Percentiles rank a stretch among this genome's conserved stretches.
Evolutionary conservation across 2,797 vertebrate species (phyloP).

Genomic region (Spheniscus humboldti): DNA sequence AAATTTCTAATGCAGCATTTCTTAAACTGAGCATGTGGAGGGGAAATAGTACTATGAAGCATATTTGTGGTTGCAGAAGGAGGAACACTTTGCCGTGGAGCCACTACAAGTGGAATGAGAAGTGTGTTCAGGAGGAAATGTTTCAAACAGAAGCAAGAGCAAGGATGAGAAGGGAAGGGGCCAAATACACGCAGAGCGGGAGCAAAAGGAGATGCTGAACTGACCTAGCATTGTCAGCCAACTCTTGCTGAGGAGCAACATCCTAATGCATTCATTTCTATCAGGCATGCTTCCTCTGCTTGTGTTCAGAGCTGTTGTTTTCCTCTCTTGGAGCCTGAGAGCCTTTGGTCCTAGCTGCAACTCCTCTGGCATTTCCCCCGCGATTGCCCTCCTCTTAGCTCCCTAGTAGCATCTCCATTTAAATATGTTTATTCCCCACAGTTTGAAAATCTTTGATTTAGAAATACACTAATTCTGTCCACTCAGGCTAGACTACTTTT

Average conservation of each 20-base stretch:
- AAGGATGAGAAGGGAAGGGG: neutral
- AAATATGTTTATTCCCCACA: neutral
- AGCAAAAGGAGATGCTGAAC: neutral
- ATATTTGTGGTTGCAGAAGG: neutral
- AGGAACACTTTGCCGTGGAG: neutral
- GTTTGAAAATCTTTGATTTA: neutral
- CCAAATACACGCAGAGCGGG: neutral
- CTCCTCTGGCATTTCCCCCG: neutral
- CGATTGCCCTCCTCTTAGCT: neutral
- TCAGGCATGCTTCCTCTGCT: neutral
- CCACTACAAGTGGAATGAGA: neutral
- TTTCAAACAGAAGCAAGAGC: neutral
- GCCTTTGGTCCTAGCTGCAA: neutral
- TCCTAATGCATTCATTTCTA: neutral
- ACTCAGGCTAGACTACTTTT: neutral
- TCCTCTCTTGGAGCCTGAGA: neutral
- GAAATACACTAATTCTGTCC: neutral
- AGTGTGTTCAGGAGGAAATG: neutral
- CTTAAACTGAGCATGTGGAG: neutral
- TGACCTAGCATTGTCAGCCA: accelerated
- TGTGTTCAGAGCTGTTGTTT: neutral
- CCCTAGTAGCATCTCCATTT: neutral
- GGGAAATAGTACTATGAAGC: neutral
- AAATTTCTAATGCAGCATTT: neutral
- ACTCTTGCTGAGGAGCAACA: neutral